Percentiles rank a stretch among this genome's conserved stretches.
phyloP scores from a whole-genome alignment of 2,113 vertebrate species.

The Spea multiplicata region DNA sequence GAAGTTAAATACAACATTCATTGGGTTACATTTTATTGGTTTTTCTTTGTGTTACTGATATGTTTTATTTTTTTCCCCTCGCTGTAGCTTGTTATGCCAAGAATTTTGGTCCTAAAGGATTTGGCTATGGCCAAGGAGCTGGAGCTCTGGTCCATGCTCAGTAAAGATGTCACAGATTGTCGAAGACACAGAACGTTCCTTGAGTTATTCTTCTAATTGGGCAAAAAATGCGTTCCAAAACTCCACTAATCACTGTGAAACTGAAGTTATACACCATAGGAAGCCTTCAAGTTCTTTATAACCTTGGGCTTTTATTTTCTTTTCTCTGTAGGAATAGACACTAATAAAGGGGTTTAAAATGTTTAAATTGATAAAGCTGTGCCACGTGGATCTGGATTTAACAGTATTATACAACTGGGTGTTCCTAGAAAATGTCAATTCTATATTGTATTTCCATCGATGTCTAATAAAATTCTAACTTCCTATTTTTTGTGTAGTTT shows the following conservation, averaged over 20 bases:
- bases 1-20: no score
- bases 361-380: not conserved
- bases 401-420: no score
- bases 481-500: no score
- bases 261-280: not conserved
- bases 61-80: slow-evolving; percentile 30
- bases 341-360: not conserved
- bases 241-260: slow-evolving; percentile 35
- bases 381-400: not conserved
- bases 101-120: slow-evolving; percentile 82
- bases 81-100: slow-evolving; percentile 75
- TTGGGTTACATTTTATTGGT: rapidly evolving
- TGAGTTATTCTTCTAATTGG: slow-evolving; percentile 1
- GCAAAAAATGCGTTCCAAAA: not conserved
- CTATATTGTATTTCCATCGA: no score
- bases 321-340: not conserved
- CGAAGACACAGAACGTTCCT: not conserved
- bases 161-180: not conserved
- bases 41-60: not conserved
- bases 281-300: not conserved
- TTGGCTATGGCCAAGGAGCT: slow-evolving; percentile 77
- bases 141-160: slow-evolving; percentile 75
- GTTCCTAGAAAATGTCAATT: no score
- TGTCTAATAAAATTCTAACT: no score
- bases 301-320: not conserved